Conservation (phyloP, 2,113 vertebrate species). For the Corythaixoides concolor region DNA sequence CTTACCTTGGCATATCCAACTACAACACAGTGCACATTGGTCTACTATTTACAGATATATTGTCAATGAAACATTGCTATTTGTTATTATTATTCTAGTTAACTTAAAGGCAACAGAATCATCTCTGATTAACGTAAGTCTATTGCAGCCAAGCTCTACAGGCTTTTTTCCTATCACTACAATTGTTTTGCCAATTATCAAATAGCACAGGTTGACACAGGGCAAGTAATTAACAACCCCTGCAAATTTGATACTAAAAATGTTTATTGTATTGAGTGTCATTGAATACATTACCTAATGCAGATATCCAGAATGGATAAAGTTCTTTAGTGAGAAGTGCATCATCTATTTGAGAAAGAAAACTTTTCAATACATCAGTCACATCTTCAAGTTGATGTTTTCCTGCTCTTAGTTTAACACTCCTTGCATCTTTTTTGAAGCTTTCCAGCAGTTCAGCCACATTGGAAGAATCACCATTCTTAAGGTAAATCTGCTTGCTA, state of each 20-base stretch:
- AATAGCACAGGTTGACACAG: neutral
- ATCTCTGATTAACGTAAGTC: neutral
- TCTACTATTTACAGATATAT: neutral
- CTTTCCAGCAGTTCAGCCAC: slow-evolving; percentile 82
- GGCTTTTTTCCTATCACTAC: neutral
- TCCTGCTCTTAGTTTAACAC: slow-evolving; percentile 88
- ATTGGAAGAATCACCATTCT: slow-evolving; percentile 77
- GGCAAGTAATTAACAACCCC: neutral
- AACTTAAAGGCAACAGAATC: neutral
- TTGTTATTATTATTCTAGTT: neutral
- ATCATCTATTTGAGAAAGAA: slow-evolving; percentile 87
- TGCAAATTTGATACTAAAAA: neutral
- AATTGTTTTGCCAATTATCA: neutral
- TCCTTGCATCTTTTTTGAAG: slow-evolving; percentile 90
- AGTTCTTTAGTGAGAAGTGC: slow-evolving; percentile 93
- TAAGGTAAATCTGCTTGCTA: slow-evolving; percentile 87
- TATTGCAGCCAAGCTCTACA: neutral
- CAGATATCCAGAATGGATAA: slow-evolving; percentile 95
- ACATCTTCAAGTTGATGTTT: slow-evolving; percentile 90
- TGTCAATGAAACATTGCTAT: neutral
- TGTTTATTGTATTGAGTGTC: neutral
- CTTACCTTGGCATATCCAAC: neutral
- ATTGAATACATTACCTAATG: slow-evolving; percentile 78
- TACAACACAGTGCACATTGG: neutral
- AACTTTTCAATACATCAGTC: slow-evolving; percentile 86